Conservation (phyloP, 1,140 invertebrate species). For the Drosophila auraria region DNA sequence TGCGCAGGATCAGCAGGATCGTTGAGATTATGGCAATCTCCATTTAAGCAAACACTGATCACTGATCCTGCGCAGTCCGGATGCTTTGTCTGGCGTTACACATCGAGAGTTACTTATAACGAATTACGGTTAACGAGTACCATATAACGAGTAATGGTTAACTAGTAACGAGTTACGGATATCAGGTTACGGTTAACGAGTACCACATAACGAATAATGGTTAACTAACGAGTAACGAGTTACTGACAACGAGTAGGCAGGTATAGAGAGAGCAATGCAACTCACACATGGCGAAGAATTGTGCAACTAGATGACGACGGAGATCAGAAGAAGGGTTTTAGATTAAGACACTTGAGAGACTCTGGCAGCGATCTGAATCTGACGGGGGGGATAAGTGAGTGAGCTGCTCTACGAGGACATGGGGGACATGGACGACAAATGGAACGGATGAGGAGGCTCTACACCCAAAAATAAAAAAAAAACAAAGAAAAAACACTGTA, state of each 20-base stretch:
- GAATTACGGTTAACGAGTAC: conserved; percentile 1
- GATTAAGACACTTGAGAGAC: conserved; percentile 22
- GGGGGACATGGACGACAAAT: conserved; percentile 44
- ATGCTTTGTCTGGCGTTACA: conserved; percentile 4
- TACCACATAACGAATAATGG: conserved; percentile 6
- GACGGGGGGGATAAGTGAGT: conserved; percentile 18
- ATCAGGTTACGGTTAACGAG: conserved; percentile 13
- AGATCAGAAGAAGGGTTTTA: conserved; percentile 32
- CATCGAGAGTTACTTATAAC: not conserved
- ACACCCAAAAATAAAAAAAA: conserved; percentile 57
- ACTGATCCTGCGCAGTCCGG: conserved; percentile 22
- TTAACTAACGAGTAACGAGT: conserved; percentile 9
- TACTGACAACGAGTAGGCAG: conserved; percentile 34
- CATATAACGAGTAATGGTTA: conserved; percentile 6
- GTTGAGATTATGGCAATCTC: not conserved
- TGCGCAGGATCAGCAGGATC: conserved; percentile 27
- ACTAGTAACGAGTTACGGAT: conserved; percentile 13
- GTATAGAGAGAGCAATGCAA: conserved; percentile 53
- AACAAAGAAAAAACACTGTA: conserved; percentile 49
- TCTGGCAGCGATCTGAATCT: conserved; percentile 29
- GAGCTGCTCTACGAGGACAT: conserved; percentile 34
- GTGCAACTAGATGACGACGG: conserved; percentile 72
- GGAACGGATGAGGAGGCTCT: conserved; percentile 53
- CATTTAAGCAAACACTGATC: not conserved
- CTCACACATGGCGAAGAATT: conserved; percentile 81